phyloP scores from a whole-genome alignment of 2,113 vertebrate genomes.

The Vulpes vulpes region DNA sequence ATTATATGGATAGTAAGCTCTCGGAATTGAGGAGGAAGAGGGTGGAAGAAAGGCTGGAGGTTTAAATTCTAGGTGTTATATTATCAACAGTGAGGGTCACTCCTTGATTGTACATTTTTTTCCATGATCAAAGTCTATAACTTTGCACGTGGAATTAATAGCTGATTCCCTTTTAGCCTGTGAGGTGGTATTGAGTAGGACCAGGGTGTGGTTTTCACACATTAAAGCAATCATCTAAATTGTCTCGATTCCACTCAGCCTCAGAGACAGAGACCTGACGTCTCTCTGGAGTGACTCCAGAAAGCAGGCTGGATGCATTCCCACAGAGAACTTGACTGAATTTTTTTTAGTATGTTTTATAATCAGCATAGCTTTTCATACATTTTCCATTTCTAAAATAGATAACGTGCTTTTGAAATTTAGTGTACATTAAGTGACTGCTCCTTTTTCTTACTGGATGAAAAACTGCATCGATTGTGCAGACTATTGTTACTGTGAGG shows the following conservation, averaged over 20 bases:
- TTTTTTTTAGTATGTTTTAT: neutral
- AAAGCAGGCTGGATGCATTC: neutral
- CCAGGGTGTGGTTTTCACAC: neutral
- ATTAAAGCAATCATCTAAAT: neutral
- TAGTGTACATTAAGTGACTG: neutral
- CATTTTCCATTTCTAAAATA: conserved; percentile 11
- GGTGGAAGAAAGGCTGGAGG: neutral
- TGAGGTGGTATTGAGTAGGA: neutral
- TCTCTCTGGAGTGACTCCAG: neutral
- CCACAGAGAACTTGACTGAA: neutral
- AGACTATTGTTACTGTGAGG: neutral
- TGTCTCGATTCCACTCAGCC: neutral
- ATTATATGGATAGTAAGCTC: neutral
- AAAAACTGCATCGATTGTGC: neutral
- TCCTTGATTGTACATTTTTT: neutral
- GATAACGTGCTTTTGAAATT: neutral
- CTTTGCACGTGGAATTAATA: neutral
- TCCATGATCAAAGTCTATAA: neutral
- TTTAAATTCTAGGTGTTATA: neutral
- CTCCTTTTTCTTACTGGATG: neutral
- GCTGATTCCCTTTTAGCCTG: neutral
- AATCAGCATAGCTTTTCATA: neutral
- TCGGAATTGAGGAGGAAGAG: neutral
- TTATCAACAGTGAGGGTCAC: neutral
- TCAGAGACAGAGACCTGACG: neutral